Evolutionary conservation across 2,888 invertebrate genomes (phyloP).

Genomic region (Stenichneumon culpator): DNA sequence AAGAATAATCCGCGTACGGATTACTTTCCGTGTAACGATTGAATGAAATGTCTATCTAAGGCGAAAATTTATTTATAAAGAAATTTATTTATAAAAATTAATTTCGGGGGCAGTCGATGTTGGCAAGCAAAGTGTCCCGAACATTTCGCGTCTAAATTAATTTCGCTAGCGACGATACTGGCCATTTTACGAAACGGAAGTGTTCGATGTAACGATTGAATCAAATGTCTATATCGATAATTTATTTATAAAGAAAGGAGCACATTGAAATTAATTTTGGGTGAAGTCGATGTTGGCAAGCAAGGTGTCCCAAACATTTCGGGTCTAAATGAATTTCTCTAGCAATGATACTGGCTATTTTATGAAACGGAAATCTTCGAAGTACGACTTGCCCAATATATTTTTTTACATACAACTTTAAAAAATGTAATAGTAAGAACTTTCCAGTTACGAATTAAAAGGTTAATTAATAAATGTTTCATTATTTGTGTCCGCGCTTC

Average conservation of each 20-base stretch:
- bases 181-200: neutral
- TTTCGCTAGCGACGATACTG: neutral
- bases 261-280: too few species aligned
- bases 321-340: neutral
- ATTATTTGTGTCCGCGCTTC: conserved; percentile 4
- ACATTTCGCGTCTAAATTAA: neutral
- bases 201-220: neutral
- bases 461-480: neutral
- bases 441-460: neutral
- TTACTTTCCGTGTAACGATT: neutral
- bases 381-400: too few species aligned
- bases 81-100: too few species aligned
- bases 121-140: too few species aligned
- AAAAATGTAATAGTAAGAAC: too few species aligned
- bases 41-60: neutral
- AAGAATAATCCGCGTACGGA: neutral
- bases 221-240: neutral
- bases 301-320: too few species aligned
- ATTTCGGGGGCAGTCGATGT: too few species aligned
- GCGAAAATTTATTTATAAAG: neutral
- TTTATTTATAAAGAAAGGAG: neutral
- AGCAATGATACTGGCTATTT: too few species aligned
- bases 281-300: too few species aligned
- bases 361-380: too few species aligned
- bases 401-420: neutral